Evolutionary conservation across 2,797 vertebrate species (phyloP).

Genomic region (Heterohyrax brucei): DNA sequence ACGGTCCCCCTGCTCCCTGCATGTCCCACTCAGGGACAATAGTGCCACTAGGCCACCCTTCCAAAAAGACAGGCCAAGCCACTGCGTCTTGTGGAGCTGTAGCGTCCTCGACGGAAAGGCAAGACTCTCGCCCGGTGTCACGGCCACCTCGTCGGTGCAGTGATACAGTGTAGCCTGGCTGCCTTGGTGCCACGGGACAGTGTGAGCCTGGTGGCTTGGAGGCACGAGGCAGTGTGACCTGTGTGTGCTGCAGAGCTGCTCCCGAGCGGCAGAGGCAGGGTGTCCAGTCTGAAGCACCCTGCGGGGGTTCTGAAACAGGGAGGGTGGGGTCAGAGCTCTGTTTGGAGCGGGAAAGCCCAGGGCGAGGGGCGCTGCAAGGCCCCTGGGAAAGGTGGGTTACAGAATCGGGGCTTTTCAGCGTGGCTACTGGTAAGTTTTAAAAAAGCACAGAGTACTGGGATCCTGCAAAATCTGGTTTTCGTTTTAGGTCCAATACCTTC

Average conservation of each 20-base stretch:
- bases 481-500: neutral
- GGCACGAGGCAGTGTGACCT: no score
- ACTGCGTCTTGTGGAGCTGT: neutral
- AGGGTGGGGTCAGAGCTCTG: neutral
- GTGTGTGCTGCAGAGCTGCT: no score
- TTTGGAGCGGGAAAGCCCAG: neutral
- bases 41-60: neutral
- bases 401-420: slow-evolving; percentile 13
- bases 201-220: no score
- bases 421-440: neutral
- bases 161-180: no score
- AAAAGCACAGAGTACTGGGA: neutral
- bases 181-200: no score
- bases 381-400: neutral
- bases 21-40: neutral
- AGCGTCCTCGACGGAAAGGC: neutral
- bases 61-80: neutral
- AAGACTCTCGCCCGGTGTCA: neutral
- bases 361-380: neutral
- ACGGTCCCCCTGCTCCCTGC: rapidly evolving
- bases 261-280: no score
- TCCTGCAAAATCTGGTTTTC: slow-evolving; percentile 20
- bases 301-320: neutral
- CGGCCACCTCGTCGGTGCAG: neutral
- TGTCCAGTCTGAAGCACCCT: neutral